phyloP scores from a whole-genome alignment of 2,113 vertebrate species.

The Gymnocephalus cernua region DNA sequence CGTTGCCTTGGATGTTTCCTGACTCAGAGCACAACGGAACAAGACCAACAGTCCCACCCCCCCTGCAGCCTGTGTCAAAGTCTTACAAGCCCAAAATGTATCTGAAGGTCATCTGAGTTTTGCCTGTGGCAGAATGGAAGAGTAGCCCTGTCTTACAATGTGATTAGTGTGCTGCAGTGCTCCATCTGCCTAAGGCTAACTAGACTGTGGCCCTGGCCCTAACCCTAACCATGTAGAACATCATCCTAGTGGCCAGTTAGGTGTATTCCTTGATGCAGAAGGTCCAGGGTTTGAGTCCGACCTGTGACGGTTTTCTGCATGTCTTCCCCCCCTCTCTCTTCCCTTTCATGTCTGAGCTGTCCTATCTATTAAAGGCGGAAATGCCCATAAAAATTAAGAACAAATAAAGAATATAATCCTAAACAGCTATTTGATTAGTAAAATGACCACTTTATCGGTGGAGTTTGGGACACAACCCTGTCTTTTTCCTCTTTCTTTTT shows the following conservation, averaged over 20 bases:
- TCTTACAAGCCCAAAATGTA: background rate
- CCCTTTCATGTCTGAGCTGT: too few relatives aligned
- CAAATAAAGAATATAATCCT: background rate
- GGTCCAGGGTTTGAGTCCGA: too few relatives aligned
- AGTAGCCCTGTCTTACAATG: background rate
- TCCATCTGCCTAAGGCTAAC: background rate
- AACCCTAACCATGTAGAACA: background rate
- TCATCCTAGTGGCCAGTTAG: background rate
- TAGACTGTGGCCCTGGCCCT: background rate
- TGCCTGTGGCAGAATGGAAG: background rate
- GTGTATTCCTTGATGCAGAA: too few relatives aligned
- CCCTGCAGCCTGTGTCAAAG: background rate
- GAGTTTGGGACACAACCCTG: background rate
- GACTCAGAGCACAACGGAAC: background rate
- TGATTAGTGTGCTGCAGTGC: background rate
- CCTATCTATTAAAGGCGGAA: too few relatives aligned
- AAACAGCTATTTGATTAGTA: background rate
- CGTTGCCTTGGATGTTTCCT: background rate
- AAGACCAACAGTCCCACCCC: background rate
- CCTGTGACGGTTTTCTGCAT: too few relatives aligned
- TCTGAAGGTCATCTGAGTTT: background rate
- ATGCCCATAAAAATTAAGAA: too few relatives aligned
- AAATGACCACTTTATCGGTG: background rate
- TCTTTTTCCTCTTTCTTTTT: background rate
- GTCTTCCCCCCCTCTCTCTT: too few relatives aligned